Base-by-base conservation (phyloP, 2,888 invertebrate species). In the Chymomyza caudatula region DNA sequence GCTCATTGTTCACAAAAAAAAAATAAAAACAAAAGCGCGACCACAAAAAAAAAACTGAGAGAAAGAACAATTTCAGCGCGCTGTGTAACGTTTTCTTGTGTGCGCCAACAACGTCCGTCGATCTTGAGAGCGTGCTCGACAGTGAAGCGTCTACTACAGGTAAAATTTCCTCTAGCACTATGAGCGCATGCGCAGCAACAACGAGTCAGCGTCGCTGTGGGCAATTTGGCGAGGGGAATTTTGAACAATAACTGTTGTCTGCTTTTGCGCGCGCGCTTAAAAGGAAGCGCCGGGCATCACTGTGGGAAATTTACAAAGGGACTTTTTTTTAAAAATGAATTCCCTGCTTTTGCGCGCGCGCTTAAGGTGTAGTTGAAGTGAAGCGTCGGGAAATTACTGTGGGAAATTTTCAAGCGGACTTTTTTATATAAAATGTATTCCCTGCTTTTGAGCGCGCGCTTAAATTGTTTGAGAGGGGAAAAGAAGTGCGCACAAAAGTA, bases 81-180 rank as follows among this genome's bases (percentile, higher is more conserved):
- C 22, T 55, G 60, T 23, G 59, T 43, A 44, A 29, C 13, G 22
- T 55, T 54, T 42, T 44, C n/a, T 37, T 51, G 54, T 49, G 64
- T 56, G 74, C 77, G 78, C 73, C 73, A 69, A 72, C 56, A 58
- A 84, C 87, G 88, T 87, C 88, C 78, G 81, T 77, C 82, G 74
- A 76, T 76, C 76, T 73, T 68, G 77, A 81, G 85, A 87, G 88
- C 77, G 69, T 78, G 77, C 74, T 68, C 75, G 73, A 78, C 70
- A 86, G 87, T 87, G 76, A 47, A 47, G 60, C 67, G 63, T 68
- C 68, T 59, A 56, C 51, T 57, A 49, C 72, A 71, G 61, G 65
- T 74, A 76, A 76, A 85, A 86, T 74, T 77, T 81, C 80, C 86
- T 86, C 75, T 65, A 20, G 37, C 43, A 4, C 43, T 22, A 5